Evolutionary conservation across 2,113 vertebrate genomes (phyloP).

Genomic region (Amia ocellicauda): DNA sequence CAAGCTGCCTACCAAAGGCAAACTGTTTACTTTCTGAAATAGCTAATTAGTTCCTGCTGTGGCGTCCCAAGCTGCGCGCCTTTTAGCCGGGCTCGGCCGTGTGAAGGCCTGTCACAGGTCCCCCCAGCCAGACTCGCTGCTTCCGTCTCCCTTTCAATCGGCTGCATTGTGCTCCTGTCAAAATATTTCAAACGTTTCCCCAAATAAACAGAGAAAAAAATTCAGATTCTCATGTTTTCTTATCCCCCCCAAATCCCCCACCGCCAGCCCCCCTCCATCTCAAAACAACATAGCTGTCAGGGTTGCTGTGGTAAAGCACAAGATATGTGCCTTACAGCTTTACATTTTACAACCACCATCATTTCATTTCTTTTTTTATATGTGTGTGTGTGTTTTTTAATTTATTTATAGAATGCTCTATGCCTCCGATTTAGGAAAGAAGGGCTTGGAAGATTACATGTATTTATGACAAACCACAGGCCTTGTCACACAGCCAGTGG

Average conservation of each 20-base stretch:
- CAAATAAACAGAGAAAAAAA: not conserved
- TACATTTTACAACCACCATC: not conserved
- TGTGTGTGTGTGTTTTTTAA: too few relatives aligned
- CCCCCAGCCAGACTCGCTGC: constrained; percentile 38
- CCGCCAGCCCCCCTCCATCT: not conserved
- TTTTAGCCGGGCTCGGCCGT: constrained; percentile 36
- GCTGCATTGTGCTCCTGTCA: constrained; percentile 32
- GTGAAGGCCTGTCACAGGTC: constrained; percentile 32
- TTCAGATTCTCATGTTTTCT: not conserved
- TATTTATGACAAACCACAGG: too few relatives aligned
- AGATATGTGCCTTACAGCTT: not conserved
- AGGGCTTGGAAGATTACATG: too few relatives aligned
- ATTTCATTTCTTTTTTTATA: not conserved
- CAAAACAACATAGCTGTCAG: not conserved
- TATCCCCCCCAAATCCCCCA: not conserved
- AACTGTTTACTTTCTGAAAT: constrained; percentile 44
- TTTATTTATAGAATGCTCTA: not conserved
- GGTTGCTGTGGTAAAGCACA: not conserved
- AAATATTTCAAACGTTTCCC: constrained; percentile 18
- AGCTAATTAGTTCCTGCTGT: constrained; percentile 52
- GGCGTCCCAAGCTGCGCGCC: constrained; percentile 29
- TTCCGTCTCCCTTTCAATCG: constrained; percentile 46
- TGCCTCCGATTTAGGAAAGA: too few relatives aligned
- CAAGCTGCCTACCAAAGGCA: constrained; percentile 15
- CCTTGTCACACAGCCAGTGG: too few relatives aligned